These are phyloP conservation scores for Casuarius casuarius DNA, from an alignment of 2,113 vertebrate genomes.

Conservation along the genomic window DNA sequence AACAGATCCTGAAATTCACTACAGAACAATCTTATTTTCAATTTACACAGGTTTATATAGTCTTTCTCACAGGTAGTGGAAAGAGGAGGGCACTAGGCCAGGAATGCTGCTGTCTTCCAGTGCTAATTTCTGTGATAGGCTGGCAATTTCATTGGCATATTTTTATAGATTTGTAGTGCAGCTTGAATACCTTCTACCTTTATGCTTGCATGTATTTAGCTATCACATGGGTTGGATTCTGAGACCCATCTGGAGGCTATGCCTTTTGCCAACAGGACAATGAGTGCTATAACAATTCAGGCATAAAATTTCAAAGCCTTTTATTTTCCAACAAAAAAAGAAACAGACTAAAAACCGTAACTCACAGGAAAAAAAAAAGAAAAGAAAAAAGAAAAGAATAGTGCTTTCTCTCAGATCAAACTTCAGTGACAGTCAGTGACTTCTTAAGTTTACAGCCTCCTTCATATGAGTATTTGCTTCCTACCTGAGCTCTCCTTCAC, in stretches of 20 bases:
- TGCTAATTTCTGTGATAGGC: slow-evolving; percentile 42
- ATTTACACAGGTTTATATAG: slow-evolving; percentile 17
- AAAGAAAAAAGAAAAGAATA: not conserved
- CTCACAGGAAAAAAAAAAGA: not conserved
- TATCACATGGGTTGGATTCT: not conserved
- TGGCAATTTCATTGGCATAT: slow-evolving; percentile 40
- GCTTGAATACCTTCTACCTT: slow-evolving; percentile 24
- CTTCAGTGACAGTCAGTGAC: not conserved
- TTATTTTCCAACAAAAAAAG: not conserved
- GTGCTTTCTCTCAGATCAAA: not conserved
- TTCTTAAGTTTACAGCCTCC: not conserved
- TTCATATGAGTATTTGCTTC: not conserved
- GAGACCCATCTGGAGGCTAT: not conserved
- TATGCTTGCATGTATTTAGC: not conserved
- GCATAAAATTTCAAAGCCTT: slow-evolving; percentile 8
- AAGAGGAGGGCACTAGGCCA: slow-evolving; percentile 26
- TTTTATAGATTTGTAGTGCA: slow-evolving; percentile 41
- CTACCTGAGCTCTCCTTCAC: not conserved
- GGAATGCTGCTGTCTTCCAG: slow-evolving; percentile 11
- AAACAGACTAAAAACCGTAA: not conserved
- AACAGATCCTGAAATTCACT: slow-evolving; percentile 15
- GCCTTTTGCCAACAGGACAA: not conserved
- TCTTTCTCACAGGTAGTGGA: not conserved
- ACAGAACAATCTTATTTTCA: not conserved
- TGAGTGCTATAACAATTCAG: not conserved